Evolutionary conservation across 2,113 vertebrate species (phyloP).

Genomic region (Rattus rattus): DNA sequence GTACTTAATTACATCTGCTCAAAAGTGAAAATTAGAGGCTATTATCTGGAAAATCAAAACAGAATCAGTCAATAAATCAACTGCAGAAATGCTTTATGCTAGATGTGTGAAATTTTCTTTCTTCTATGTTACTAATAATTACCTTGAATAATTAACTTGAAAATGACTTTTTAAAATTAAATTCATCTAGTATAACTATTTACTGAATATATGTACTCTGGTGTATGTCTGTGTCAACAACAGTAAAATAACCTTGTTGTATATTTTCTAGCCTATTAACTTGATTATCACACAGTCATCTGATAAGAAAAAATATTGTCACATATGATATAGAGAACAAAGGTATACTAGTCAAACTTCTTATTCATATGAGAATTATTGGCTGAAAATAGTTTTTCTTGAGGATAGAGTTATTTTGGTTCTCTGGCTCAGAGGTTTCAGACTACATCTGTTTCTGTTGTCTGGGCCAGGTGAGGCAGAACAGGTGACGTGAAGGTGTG

Average conservation of each 20-base stretch:
- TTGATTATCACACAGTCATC: not conserved
- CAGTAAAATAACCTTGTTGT: not conserved
- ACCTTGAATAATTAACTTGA: not conserved
- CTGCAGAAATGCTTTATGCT: not conserved
- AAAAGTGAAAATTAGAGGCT: conserved; percentile 49
- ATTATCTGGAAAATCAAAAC: conserved; percentile 49
- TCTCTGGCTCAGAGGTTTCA: not conserved
- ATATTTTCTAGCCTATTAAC: not conserved
- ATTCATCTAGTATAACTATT: not conserved
- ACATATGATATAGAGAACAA: not conserved
- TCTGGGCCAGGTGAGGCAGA: not conserved
- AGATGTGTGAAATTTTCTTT: not conserved
- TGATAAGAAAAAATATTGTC: conserved; percentile 2
- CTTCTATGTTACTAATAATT: conserved; percentile 30
- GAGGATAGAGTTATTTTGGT: not conserved
- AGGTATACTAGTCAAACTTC: no score
- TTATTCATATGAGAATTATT: not conserved
- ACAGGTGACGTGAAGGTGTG: not conserved
- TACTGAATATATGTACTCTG: not conserved
- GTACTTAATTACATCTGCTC: not conserved
- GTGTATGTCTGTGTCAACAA: not conserved
- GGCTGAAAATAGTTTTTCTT: not conserved
- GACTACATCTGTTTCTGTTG: no score
- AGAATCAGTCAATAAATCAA: conserved; percentile 4
- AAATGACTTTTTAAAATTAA: not conserved